phyloP scores from a whole-genome alignment of 2,113 vertebrate genomes.

The Lucifuga dentata region DNA sequence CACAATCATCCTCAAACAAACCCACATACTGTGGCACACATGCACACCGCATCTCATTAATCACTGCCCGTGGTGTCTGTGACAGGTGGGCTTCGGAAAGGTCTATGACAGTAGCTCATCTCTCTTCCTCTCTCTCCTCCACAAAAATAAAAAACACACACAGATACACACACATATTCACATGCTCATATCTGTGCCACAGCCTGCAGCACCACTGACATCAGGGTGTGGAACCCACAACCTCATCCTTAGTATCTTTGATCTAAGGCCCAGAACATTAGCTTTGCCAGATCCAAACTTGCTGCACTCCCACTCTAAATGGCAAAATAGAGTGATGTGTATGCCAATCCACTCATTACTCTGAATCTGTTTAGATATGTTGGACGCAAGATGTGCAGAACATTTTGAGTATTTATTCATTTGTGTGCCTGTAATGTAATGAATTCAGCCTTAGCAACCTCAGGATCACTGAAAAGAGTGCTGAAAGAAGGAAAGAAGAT shows the following conservation, averaged over 20 bases:
- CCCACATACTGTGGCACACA: slow-evolving; percentile 1
- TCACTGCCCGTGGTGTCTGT: slow-evolving; percentile 57
- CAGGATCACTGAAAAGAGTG: too few species aligned
- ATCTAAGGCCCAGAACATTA: neutral
- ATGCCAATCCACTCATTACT: neutral
- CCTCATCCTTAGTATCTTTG: neutral
- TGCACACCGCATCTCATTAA: slow-evolving; percentile 60
- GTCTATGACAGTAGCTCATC: slow-evolving; percentile 57
- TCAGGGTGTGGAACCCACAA: neutral
- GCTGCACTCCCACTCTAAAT: neutral
- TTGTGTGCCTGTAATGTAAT: too few species aligned
- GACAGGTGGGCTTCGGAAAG: slow-evolving; percentile 61
- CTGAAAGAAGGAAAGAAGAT: too few species aligned
- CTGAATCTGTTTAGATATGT: neutral
- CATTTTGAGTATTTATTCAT: too few species aligned
- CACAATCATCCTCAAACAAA: slow-evolving; percentile 13
- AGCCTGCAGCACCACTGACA: neutral
- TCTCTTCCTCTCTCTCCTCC: slow-evolving; percentile 23
- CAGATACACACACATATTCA: neutral
- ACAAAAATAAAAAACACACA: slow-evolving; percentile 43
- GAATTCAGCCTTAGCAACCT: too few species aligned
- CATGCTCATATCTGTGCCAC: too few species aligned
- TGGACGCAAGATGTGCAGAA: too few species aligned
- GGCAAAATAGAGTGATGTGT: neutral
- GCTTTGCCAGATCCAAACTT: neutral